phyloP scores from a whole-genome alignment of 2,113 vertebrate species.

The Forbesichthys papilliferus region DNA sequence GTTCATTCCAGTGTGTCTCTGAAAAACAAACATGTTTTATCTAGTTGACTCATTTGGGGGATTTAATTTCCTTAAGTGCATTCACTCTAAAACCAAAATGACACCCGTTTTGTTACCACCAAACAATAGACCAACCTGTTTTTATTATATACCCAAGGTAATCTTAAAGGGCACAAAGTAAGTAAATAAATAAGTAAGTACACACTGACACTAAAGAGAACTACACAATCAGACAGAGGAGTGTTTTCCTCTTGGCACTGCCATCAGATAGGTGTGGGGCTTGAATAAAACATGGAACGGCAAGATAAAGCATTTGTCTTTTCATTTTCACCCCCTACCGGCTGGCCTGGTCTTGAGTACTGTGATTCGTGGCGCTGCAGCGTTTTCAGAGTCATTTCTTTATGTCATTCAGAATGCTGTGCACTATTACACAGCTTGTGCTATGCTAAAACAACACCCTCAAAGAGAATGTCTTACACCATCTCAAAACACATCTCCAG shows the following conservation, averaged over 20 bases:
- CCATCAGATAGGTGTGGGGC: slow-evolving; percentile 25
- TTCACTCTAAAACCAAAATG: slow-evolving; percentile 22
- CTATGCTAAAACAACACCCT: background rate
- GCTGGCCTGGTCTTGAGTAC: background rate
- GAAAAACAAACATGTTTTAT: slow-evolving; percentile 19
- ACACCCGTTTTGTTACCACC: slow-evolving; percentile 27
- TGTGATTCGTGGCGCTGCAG: slow-evolving; percentile 1
- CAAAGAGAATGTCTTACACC: slow-evolving; percentile 10
- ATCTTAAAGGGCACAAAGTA: slow-evolving; percentile 8
- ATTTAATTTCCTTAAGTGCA: background rate
- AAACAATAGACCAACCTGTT: slow-evolving; percentile 41
- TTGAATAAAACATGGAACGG: slow-evolving; percentile 33
- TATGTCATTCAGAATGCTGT: slow-evolving; percentile 21
- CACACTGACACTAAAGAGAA: slow-evolving; percentile 20
- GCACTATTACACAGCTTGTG: slow-evolving; percentile 15
- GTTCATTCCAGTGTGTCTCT: slow-evolving; percentile 25
- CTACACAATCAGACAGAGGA: slow-evolving; percentile 33
- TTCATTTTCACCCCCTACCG: background rate
- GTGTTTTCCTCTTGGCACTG: slow-evolving; percentile 32
- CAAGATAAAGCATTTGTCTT: slow-evolving; percentile 4
- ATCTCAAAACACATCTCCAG: slow-evolving; percentile 3
- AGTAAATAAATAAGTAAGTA: slow-evolving; percentile 18
- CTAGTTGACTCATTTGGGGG: background rate
- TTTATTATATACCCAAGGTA: slow-evolving; percentile 20
- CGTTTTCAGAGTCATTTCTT: slow-evolving; percentile 22